phyloP scores from a whole-genome alignment of 2,113 vertebrate species.

The Cryptomyrus ogoouensis region DNA sequence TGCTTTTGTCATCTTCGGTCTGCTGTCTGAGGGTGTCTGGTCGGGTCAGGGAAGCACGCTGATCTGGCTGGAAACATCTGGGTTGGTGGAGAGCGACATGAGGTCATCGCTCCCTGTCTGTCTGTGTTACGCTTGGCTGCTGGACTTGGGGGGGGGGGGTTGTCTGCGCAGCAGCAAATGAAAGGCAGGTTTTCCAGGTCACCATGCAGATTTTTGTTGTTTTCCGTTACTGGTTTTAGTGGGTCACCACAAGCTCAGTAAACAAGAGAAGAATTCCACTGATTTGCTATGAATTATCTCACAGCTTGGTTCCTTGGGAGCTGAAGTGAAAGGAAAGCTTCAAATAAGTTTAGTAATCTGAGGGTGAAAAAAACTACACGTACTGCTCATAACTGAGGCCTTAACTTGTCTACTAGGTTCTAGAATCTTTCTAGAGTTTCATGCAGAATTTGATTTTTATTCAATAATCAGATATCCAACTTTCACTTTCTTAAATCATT shows the following conservation, averaged over 20 bases:
- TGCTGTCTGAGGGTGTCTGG: slow-evolving; percentile 23
- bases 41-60: slow-evolving; percentile 29
- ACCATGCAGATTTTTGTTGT: neutral
- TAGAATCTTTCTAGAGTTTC: neutral
- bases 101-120: slow-evolving; percentile 33
- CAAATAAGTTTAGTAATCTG: neutral
- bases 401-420: neutral
- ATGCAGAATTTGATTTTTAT: neutral
- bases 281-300: neutral
- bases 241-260: neutral
- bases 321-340: neutral
- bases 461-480: neutral
- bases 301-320: neutral
- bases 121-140: slow-evolving; percentile 15
- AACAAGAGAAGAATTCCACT: neutral
- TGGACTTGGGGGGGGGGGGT: neutral
- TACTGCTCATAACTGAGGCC: neutral
- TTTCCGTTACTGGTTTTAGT: neutral
- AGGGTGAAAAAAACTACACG: neutral
- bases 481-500: neutral
- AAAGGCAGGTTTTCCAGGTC: neutral
- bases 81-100: slow-evolving; percentile 28
- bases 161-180: neutral
- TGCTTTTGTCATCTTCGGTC: neutral
- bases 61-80: slow-evolving; percentile 46